Base-by-base conservation (phyloP, 2,888 invertebrate species). In the Drosophila stalkeri region DNA sequence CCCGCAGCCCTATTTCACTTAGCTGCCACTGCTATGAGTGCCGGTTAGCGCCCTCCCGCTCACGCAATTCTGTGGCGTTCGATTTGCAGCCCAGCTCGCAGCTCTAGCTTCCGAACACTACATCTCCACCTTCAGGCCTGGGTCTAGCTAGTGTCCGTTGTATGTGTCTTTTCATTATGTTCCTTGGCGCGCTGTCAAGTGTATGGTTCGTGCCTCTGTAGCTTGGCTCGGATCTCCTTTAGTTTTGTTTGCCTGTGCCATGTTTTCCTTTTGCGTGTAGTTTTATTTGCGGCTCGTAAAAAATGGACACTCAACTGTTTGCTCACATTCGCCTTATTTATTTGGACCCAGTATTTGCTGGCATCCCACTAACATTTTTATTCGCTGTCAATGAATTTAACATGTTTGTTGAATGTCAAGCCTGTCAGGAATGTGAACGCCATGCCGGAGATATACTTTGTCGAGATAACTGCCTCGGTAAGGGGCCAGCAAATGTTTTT, bases 341-440 rank as follows among this genome's bases (percentile, higher is more conserved):
- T 79, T 72, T 67, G 72, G 64, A 62, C 61, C 70, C 61, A 76
- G 81, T 80, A 84, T 82, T 80, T 75, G 64, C 67, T 60, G 71
- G 70, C 61, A 75, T 65, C 65, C 65, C 61, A 80, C 86, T 90
- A 91, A 90, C 89, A 86, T 83, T 87, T 91, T 91, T 90, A 91
- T 91, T 91, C 80, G 90, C 91, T 91, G 92, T 92, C 91, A 92
- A 91, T 86, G 82, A 86, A 82, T 90, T 77, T 78, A 88, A 90
- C 90, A 88, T 81, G 82, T 86, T 77, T 76, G 80, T 71, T 75
- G 47, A 65, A 49, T 74, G 77, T 80, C 68, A 68, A 64, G 64
- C 56, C 52, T 71, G 67, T 68, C 62, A 54, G 43, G 37, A 47
- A 76, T 37, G 23, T 9, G 44, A 61, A 64, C 77, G 72, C 77